Base-by-base conservation (phyloP, 2,888 invertebrate species). In the Falcaria lacertinaria region DNA sequence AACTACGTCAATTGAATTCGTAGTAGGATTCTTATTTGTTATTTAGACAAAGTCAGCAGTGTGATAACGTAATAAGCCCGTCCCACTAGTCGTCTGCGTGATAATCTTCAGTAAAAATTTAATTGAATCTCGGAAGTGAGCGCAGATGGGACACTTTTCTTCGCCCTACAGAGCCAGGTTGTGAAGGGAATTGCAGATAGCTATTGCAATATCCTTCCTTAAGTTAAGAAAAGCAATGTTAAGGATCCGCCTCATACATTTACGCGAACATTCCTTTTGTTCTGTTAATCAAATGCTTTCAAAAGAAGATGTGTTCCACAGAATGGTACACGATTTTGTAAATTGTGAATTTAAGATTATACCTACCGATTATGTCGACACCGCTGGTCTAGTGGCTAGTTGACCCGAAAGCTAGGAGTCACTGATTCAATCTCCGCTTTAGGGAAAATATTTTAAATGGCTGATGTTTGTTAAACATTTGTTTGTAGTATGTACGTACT, bases 81-180 rank as follows among this genome's bases (percentile, higher is more conserved):
- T 48, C 47, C 52, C 45, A 59, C 50, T 57, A 60, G 60, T 60
- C 69, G 74, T 74, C 80, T 81, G 84, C 88, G 88, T 89, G 89
- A 89, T 89, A 88, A 86, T 89, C 85, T 84, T 71, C 83, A 83
- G 82, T 90, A 88, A 88, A 89, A 89, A 89, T 80, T 85, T 87
- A 90, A 89, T 89, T 85, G 88, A 88, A 89, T 86, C 80, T 78
- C 67, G 67, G 72, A 74, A 76, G 70, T 63, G 67, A 58, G 67
- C 68, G 74, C 86, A 85, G 86, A 81, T 85, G 86, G 80, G 80
- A 66, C 74, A 53, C 57, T 61, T 67, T 81, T 84, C 77, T 77
- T 60, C 60, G 50, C 67, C 60, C 57, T 66, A 65, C 68, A 63
- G 66, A 64, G 51, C 57, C 57, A 15, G 15, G 48, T 60, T 57